Evolutionary conservation across 2,113 vertebrate species (phyloP).

Genomic region (Plestiodon gilberti): DNA sequence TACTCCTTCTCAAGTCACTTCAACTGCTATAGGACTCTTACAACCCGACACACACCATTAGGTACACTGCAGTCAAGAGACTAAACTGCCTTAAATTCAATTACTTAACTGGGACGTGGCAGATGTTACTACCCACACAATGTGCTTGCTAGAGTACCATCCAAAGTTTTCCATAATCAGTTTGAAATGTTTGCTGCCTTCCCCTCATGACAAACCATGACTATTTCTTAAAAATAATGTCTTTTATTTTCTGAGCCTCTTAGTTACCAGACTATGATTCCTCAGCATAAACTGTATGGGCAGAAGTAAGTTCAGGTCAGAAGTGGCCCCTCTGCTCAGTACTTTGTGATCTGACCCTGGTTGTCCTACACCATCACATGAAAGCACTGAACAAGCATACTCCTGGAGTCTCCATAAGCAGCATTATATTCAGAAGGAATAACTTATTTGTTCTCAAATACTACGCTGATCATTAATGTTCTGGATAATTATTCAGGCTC

Average conservation of each 20-base stretch:
- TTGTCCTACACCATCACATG: not conserved
- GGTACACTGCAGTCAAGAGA: not conserved
- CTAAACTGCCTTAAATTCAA: not conserved
- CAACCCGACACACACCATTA: not conserved
- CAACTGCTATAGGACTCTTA: not conserved
- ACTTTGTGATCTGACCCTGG: not conserved
- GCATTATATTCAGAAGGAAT: conserved; percentile 9
- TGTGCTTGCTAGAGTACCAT: not conserved
- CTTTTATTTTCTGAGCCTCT: not conserved
- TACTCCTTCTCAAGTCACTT: not conserved
- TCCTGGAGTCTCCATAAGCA: not conserved
- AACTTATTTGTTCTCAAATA: conserved; percentile 20
- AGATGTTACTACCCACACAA: not conserved
- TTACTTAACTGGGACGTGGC: not conserved
- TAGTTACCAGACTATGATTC: not conserved
- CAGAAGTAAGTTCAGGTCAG: not conserved
- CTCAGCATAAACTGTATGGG: not conserved
- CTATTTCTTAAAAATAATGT: not conserved
- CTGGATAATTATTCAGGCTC: not conserved
- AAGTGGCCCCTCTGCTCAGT: not conserved
- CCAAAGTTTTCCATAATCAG: not conserved
- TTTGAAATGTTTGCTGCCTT: not conserved
- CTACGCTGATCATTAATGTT: not conserved
- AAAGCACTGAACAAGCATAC: not conserved
- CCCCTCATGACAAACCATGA: not conserved